Conservation (phyloP, 2,113 vertebrate species). For the Pedetes capensis region DNA sequence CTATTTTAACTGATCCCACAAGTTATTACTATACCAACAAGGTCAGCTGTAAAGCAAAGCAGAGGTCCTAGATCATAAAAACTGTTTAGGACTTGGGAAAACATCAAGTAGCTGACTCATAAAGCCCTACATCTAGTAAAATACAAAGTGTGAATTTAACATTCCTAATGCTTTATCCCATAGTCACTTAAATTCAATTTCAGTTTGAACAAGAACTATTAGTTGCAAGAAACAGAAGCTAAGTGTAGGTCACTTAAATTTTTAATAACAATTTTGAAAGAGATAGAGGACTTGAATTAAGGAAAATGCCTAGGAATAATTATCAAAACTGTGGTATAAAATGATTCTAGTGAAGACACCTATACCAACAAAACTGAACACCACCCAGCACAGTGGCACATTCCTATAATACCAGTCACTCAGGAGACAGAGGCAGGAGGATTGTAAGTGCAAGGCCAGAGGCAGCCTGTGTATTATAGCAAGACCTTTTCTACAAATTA, state of each 20-base stretch:
- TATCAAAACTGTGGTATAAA: not conserved
- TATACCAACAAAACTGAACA: not conserved
- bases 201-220: not conserved
- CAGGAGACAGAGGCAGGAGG: too few relatives aligned
- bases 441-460: too few relatives aligned
- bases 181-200: not conserved
- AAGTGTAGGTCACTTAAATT: not conserved
- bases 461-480: too few relatives aligned
- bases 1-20: not conserved
- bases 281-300: not conserved
- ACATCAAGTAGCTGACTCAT: not conserved
- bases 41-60: not conserved
- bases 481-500: too few relatives aligned
- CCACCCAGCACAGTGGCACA: too few relatives aligned
- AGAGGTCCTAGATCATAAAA: not conserved
- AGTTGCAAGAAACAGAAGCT: not conserved
- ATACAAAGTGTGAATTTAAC: not conserved
- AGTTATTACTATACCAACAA: not conserved
- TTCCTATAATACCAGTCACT: too few relatives aligned
- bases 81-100: not conserved
- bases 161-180: not conserved
- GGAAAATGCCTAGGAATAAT: not conserved
- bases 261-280: not conserved
- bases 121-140: not conserved
- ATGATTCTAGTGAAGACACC: not conserved